Percentiles rank a stretch among this genome's conserved stretches.
Evolutionary conservation across 2,888 invertebrate species (phyloP).

Genomic region (Lypha dubia): DNA sequence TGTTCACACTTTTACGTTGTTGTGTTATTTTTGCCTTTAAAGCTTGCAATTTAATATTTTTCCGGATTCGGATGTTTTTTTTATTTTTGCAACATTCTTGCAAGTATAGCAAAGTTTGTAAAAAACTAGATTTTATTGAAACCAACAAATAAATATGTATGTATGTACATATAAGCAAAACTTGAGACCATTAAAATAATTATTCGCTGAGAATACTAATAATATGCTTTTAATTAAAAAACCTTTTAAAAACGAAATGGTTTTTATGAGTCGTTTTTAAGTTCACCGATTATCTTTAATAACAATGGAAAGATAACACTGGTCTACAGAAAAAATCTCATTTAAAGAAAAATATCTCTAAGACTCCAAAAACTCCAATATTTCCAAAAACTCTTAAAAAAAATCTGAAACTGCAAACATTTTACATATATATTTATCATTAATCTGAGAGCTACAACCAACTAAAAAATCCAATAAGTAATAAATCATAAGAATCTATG

Average conservation of each 20-base stretch:
- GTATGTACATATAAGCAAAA: background rate
- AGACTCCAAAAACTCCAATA: too few species aligned
- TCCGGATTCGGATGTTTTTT: conserved; percentile 10
- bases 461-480: too few species aligned
- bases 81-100: conserved; percentile 26
- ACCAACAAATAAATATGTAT: conserved; percentile 11
- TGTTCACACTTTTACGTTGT: too few species aligned
- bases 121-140: conserved; percentile 43
- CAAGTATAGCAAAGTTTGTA: conserved; percentile 11
- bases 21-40: background rate
- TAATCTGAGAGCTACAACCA: too few species aligned
- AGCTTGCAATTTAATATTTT: conserved; percentile 1
- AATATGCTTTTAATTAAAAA: background rate
- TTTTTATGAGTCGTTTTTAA: background rate
- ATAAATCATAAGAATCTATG: too few species aligned
- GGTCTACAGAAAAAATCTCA: too few species aligned
- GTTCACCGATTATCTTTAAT: too few species aligned
- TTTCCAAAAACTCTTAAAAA: too few species aligned
- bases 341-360: too few species aligned
- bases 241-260: background rate
- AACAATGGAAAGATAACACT: too few species aligned
- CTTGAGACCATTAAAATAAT: conserved; percentile 1
- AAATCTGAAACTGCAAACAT: too few species aligned
- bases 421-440: too few species aligned
- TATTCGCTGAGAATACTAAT: background rate